These are phyloP conservation scores for Lapara coniferarum DNA, from an alignment of 2,888 invertebrate species.

Conservation along the genomic window DNA sequence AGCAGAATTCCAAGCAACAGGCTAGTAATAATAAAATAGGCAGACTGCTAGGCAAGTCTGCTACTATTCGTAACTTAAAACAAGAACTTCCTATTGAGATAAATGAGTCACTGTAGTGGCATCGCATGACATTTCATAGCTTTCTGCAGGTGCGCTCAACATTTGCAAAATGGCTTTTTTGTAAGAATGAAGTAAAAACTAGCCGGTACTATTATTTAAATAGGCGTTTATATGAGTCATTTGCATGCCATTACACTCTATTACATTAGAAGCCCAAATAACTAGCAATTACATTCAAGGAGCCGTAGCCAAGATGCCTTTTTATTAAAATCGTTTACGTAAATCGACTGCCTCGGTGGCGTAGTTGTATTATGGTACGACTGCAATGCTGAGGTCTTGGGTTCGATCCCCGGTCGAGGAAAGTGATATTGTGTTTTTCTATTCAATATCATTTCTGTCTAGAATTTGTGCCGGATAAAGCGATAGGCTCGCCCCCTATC, in stretches of 20 bases:
- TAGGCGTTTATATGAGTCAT: neutral
- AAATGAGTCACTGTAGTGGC: conserved; percentile 1
- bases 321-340: too few relatives aligned
- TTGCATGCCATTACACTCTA: conserved; percentile 1
- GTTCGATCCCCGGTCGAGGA: too few relatives aligned
- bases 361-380: too few relatives aligned
- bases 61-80: neutral
- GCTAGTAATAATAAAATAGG: too few relatives aligned
- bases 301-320: neutral
- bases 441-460: too few relatives aligned
- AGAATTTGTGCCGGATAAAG: too few relatives aligned
- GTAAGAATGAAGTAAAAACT: neutral
- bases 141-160: conserved; percentile 1
- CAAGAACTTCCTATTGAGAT: conserved; percentile 10
- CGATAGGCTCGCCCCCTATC: too few relatives aligned
- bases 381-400: too few relatives aligned
- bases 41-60: too few relatives aligned
- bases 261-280: neutral
- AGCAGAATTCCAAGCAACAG: too few relatives aligned
- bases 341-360: too few relatives aligned
- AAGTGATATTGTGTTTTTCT: too few relatives aligned
- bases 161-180: conserved; percentile 6
- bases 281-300: neutral
- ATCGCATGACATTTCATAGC: neutral
- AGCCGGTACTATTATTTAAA: neutral